phyloP scores from a whole-genome alignment of 1,140 invertebrate species.

The Drosophila sechellia region DNA sequence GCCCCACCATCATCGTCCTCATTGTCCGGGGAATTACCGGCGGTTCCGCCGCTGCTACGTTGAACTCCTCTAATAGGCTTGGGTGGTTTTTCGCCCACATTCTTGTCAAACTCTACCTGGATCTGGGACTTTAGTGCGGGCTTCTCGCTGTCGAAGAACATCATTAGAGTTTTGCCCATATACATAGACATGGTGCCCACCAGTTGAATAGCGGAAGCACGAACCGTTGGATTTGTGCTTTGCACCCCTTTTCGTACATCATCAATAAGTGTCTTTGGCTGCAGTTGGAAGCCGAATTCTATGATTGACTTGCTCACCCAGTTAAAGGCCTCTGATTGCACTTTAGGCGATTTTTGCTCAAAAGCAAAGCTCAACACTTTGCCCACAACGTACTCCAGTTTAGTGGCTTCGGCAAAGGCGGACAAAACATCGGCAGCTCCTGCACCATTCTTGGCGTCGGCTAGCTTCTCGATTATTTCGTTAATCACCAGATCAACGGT shows the following conservation, averaged over 20 bases:
- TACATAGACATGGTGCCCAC: slow-evolving; percentile 90
- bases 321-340: slow-evolving; percentile 92
- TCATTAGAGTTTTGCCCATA: slow-evolving; percentile 90
- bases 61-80: slow-evolving; percentile 88
- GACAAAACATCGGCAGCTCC: slow-evolving; percentile 90
- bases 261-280: slow-evolving; percentile 91
- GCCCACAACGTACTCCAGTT: slow-evolving; percentile 90
- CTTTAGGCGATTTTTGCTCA: slow-evolving; percentile 96
- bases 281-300: slow-evolving; percentile 92
- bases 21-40: slow-evolving; percentile 79
- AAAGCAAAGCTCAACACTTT: slow-evolving; percentile 91
- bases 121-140: slow-evolving; percentile 93
- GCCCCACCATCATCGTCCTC: slow-evolving; percentile 86
- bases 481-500: slow-evolving; percentile 91
- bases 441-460: slow-evolving; percentile 92
- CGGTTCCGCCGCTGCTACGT: slow-evolving; percentile 7
- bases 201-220: slow-evolving; percentile 89
- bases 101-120: slow-evolving; percentile 94
- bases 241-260: slow-evolving; percentile 93
- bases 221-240: slow-evolving; percentile 93
- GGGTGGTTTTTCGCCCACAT: slow-evolving; percentile 89
- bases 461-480: slow-evolving; percentile 94
- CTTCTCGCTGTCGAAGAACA: slow-evolving; percentile 95
- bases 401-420: slow-evolving; percentile 91
- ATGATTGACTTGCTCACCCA: slow-evolving; percentile 92